These are phyloP conservation scores for Platysteira castanea DNA, from an alignment of 2,113 vertebrate species.

Conservation along the genomic window DNA sequence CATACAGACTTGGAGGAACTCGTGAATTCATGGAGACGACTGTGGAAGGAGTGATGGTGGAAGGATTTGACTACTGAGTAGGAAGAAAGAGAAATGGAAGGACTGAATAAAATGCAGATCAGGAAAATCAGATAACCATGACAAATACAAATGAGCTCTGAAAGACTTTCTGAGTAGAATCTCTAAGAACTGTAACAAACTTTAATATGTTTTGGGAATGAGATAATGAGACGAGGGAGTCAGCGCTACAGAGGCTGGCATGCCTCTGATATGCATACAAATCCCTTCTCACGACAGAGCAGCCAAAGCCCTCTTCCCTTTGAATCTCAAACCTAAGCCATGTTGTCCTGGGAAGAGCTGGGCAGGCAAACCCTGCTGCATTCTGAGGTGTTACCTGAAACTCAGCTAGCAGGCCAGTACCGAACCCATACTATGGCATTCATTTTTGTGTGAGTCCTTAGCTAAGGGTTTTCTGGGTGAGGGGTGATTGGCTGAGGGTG, in stretches of 20 bases:
- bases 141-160: background rate
- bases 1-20: background rate
- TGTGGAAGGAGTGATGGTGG: background rate
- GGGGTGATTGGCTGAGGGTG: background rate
- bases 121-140: background rate
- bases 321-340: background rate
- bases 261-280: background rate
- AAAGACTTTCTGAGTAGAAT: background rate
- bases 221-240: background rate
- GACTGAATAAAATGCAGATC: background rate
- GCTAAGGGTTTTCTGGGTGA: background rate
- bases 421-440: background rate
- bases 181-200: background rate
- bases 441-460: background rate
- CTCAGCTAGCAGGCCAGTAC: background rate
- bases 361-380: background rate
- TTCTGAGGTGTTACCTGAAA: background rate
- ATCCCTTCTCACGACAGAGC: background rate
- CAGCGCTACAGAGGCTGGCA: background rate
- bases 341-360: background rate
- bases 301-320: background rate
- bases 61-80: background rate
- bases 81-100: background rate
- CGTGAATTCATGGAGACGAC: background rate
- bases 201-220: background rate